Conservation (phyloP, 2,888 invertebrate genomes). For the Dynastes grantii region DNA sequence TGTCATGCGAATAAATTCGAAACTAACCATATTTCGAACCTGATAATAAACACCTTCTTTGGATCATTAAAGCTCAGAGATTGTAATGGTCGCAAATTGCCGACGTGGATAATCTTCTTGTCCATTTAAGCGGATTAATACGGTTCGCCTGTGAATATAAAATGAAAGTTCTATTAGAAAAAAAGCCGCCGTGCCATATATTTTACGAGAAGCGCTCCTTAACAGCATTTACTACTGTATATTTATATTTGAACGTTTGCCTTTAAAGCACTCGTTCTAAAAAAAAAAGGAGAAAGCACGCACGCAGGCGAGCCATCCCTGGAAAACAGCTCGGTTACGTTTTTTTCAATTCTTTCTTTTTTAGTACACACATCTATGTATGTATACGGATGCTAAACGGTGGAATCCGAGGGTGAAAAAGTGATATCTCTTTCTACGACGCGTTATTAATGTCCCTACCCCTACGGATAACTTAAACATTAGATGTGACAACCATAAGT, state of each 20-base stretch:
- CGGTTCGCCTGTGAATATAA: neutral
- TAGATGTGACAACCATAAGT: constrained; percentile 44
- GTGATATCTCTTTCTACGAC: constrained; percentile 36
- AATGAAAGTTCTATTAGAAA: neutral
- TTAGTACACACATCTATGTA: neutral
- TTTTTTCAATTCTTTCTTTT: constrained; percentile 24
- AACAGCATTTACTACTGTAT: neutral
- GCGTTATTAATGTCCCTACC: constrained; percentile 37
- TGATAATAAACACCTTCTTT: too few species aligned
- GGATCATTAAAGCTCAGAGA: too few species aligned
- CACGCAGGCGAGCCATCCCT: neutral
- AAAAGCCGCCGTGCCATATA: neutral
- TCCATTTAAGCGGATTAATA: constrained; percentile 8
- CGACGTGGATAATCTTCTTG: neutral
- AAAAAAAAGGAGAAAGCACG: neutral
- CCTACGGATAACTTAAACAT: constrained; percentile 40
- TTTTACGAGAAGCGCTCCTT: neutral
- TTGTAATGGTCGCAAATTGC: too few species aligned
- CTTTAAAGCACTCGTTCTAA: constrained; percentile 3
- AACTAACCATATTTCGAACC: too few species aligned
- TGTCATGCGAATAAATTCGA: too few species aligned
- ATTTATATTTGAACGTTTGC: constrained; percentile 14
- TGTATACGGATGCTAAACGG: constrained; percentile 1
- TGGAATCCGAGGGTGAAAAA: constrained; percentile 34
- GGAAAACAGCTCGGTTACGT: neutral